Base-by-base conservation (phyloP, 2,888 invertebrate genomes). In the Brachynemurus nebulosus region DNA sequence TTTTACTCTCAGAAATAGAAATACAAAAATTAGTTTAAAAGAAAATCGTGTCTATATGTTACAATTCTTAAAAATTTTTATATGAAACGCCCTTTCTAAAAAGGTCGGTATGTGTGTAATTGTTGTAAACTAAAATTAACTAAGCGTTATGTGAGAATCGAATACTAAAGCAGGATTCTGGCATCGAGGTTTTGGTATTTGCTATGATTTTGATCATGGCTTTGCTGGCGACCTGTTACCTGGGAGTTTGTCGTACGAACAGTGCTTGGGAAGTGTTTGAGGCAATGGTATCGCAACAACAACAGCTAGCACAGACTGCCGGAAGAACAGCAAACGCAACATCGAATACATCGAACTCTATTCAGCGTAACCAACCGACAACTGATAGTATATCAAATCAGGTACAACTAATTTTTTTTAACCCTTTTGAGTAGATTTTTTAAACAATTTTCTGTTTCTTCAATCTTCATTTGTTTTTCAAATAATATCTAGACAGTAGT, bases 151-250 rank as follows among this genome's bases (percentile, higher is more conserved):
- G 5, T 9, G 23, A 52, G 61, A 62, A 53, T 63, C 57, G 51
- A 52, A 20, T 57, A 60, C 47, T 59, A 58, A 45, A 52, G 47
- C 55, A 65, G 60, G 69, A 68, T 44, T 66, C 67, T 27, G 71
- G 74, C 17, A 61, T 74, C 54, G 78, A 77, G 60, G 73, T 74
- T 51, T 62, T 76, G 39, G 71, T 78, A 52, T 72, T 79, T 60
- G 61, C 59, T 43, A 59, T 58, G 14, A 49, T 64, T 17, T 46
- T 64, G 42, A 54, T 59, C 30, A 56, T 42, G 23, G 39, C 42
- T 11, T 11, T 42, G 23, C 14, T 42, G 6, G 35, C 19, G 14
- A 35, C 27, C 9, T 42, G 20, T 17, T 42, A 42, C 20, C 21
- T 42, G 16, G 23, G 25, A 14, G 17, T 20, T 11, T 42, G 42